Conservation (phyloP, 2,113 vertebrate species). For the Entomyzon cyanotis region DNA sequence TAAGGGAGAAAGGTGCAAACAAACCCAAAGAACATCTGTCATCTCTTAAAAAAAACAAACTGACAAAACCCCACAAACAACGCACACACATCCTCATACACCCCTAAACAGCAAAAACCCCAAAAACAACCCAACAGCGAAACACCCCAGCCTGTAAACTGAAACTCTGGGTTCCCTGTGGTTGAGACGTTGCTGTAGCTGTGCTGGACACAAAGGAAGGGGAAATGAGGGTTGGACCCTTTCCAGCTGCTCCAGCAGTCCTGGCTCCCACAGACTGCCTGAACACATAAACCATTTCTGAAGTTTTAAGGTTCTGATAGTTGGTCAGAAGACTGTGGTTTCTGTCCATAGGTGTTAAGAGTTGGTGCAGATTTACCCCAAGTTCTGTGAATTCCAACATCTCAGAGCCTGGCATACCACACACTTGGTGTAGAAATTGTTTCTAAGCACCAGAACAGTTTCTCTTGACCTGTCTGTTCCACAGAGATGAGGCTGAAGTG, state of each 20-base stretch:
- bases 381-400: background rate
- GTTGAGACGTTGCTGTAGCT: background rate
- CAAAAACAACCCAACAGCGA: too few species aligned
- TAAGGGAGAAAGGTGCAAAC: background rate
- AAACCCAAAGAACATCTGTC: background rate
- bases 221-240: background rate
- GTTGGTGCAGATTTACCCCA: background rate
- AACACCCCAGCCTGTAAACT: accelerated
- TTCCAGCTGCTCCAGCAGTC: background rate
- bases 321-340: background rate
- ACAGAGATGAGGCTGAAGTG: slow-evolving; percentile 28
- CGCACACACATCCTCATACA: too few species aligned
- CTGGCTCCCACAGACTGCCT: background rate
- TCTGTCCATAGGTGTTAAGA: background rate
- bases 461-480: background rate
- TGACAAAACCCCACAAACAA: background rate
- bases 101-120: background rate
- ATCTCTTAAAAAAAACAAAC: background rate
- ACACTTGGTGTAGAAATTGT: background rate
- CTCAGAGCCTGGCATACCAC: background rate
- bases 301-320: background rate
- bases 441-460: slow-evolving; percentile 27
- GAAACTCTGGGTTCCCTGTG: background rate
- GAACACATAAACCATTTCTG: accelerated
- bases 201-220: background rate